phyloP scores from a whole-genome alignment of 92 coral and sea anemone genomes.

The Umimayanthus chanpuru region DNA sequence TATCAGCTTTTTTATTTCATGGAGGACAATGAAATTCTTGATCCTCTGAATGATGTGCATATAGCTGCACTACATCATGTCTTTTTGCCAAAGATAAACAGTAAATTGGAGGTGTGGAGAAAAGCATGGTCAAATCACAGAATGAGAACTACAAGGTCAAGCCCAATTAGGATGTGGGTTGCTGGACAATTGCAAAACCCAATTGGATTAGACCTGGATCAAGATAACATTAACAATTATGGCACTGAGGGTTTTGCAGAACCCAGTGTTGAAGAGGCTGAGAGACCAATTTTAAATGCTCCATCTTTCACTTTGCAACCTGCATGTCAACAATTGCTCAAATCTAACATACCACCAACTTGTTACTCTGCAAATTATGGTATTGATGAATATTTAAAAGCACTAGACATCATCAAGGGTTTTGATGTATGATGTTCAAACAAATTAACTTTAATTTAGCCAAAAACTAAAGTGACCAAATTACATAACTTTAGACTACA shows the following conservation, averaged over 20 bases:
- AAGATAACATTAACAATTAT: too few species aligned
- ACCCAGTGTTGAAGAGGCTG: too few species aligned
- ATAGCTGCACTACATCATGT: conserved; percentile 73
- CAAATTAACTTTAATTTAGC: too few species aligned
- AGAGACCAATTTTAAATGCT: too few species aligned
- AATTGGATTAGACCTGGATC: conserved; percentile 45
- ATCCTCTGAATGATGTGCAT: conserved; percentile 62
- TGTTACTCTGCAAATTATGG: conserved; percentile 64
- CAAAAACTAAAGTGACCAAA: too few species aligned
- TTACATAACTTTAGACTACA: too few species aligned
- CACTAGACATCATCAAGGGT: conserved; percentile 47
- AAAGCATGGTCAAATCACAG: conserved; percentile 79
- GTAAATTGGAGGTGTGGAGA: conserved; percentile 67
- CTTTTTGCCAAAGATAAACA: conserved; percentile 61
- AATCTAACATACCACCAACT: conserved; percentile 47
- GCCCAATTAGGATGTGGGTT: conserved; percentile 71
- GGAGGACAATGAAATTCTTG: conserved; percentile 76
- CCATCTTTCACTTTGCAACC: too few species aligned
- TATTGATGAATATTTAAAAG: conserved; percentile 56
- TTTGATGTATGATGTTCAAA: too few species aligned
- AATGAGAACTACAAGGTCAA: conserved; percentile 74
- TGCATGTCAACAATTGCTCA: conserved; percentile 51
- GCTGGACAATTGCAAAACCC: conserved; percentile 77
- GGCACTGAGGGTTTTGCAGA: too few species aligned
- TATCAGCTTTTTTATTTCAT: conserved; percentile 74